These are phyloP conservation scores for Crenuchus spilurus DNA, from an alignment of 2,797 vertebrate genomes.

Conservation along the genomic window DNA sequence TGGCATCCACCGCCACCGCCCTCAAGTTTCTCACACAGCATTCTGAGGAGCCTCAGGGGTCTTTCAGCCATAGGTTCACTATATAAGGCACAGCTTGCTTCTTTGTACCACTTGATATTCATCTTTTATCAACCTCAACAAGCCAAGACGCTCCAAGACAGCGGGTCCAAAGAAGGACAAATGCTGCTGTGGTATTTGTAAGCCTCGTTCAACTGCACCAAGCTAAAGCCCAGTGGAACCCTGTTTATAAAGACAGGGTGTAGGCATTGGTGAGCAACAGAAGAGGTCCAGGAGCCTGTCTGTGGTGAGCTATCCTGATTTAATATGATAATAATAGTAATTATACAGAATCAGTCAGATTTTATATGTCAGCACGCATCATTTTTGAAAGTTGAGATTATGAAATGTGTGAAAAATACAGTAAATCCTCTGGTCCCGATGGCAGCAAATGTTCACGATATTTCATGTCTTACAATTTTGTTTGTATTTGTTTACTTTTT, in stretches of 20 bases:
- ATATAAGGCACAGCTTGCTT: slow-evolving; percentile 59
- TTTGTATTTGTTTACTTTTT: no score
- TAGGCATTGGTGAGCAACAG: slow-evolving; percentile 34
- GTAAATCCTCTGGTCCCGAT: no score
- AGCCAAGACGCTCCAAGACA: slow-evolving; percentile 8
- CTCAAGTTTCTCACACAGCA: slow-evolving; percentile 40
- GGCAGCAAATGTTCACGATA: no score
- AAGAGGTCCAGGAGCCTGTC: slow-evolving; percentile 31
- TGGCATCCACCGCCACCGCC: slow-evolving; percentile 31
- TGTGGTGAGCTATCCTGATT: slow-evolving; percentile 48
- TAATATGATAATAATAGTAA: background rate
- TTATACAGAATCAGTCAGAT: background rate
- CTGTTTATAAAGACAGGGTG: slow-evolving; percentile 58
- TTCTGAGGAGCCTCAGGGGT: slow-evolving; percentile 50
- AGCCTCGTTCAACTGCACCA: background rate
- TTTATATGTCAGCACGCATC: no score
- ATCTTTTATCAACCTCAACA: slow-evolving; percentile 56
- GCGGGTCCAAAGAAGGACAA: slow-evolving; percentile 63
- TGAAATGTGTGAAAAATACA: no score
- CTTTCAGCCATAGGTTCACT: slow-evolving; percentile 52
- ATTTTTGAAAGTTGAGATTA: no score
- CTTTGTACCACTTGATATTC: slow-evolving; percentile 43
- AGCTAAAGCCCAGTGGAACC: slow-evolving; percentile 38
- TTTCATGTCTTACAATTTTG: no score
- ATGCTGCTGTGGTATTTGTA: slow-evolving; percentile 46